phyloP scores from a whole-genome alignment of 1,140 invertebrate species.

The Drosophila truncata region DNA sequence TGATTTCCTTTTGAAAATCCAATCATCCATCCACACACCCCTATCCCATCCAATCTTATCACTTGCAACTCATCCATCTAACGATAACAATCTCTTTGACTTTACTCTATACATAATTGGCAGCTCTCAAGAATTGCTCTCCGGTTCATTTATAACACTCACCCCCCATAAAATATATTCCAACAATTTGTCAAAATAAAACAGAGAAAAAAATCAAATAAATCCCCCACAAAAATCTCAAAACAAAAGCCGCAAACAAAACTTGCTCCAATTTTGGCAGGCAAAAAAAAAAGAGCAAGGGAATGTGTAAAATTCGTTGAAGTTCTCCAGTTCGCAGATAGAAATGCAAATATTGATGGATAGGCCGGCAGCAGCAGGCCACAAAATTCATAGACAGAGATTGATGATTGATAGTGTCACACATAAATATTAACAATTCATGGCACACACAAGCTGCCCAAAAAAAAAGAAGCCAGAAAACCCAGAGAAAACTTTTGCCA shows the following conservation, averaged over 20 bases:
- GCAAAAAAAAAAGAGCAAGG: constrained; percentile 14
- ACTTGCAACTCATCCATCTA: constrained; percentile 41
- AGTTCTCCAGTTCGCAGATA: constrained; percentile 32
- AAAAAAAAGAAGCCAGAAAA: constrained; percentile 29
- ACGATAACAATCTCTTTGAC: constrained; percentile 43
- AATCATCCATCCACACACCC: background rate
- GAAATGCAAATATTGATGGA: constrained; percentile 74
- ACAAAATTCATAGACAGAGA: constrained; percentile 49
- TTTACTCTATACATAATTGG: constrained; percentile 45
- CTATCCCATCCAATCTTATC: background rate
- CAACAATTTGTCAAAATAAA: constrained; percentile 55
- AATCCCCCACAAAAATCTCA: constrained; percentile 27
- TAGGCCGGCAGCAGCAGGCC: constrained; percentile 41
- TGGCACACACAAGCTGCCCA: constrained; percentile 62
- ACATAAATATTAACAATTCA: constrained; percentile 79
- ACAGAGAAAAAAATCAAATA: constrained; percentile 19
- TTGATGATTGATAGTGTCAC: constrained; percentile 77
- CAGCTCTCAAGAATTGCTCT: constrained; percentile 36
- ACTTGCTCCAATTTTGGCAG: constrained; percentile 35
- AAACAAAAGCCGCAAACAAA: constrained; percentile 44
- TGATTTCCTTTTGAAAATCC: background rate
- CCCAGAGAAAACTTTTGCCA: constrained; percentile 25
- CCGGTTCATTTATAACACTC: constrained; percentile 42
- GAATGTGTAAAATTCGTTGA: constrained; percentile 41
- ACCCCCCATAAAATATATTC: constrained; percentile 1